These are phyloP conservation scores for Leptarthrus brevirostris DNA, from an alignment of 2,888 invertebrate genomes.

Conservation along the genomic window DNA sequence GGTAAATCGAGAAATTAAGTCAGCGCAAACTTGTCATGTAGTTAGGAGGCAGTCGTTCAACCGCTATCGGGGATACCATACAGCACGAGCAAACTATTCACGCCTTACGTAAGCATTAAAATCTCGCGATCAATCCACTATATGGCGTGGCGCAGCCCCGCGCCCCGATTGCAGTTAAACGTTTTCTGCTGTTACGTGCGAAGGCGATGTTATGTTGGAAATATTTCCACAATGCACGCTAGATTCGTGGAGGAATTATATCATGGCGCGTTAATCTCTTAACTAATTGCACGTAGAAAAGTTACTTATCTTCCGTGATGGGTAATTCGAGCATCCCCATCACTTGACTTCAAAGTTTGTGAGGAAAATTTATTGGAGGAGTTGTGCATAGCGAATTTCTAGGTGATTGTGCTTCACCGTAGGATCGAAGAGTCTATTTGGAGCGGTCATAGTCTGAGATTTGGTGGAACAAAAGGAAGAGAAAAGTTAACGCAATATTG, in stretches of 20 bases:
- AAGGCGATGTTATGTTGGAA: background rate
- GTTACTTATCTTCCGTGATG: background rate
- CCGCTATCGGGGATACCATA: background rate
- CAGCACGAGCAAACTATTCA: background rate
- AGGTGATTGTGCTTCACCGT: too few species aligned
- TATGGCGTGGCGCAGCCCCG: background rate
- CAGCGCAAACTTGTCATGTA: background rate
- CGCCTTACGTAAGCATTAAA: background rate
- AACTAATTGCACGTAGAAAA: background rate
- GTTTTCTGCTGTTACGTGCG: background rate
- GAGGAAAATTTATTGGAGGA: too few species aligned
- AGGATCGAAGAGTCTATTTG: too few species aligned
- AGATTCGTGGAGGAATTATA: background rate
- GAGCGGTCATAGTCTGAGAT: too few species aligned
- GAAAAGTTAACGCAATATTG: too few species aligned
- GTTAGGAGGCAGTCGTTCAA: background rate
- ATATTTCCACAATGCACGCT: background rate
- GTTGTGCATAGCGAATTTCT: too few species aligned
- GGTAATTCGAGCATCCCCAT: background rate
- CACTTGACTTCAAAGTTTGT: too few species aligned
- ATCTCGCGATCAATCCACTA: background rate
- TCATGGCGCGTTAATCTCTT: background rate
- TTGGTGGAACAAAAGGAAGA: too few species aligned
- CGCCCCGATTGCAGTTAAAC: background rate
- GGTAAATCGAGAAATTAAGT: background rate